Evolutionary conservation across 2,888 invertebrate species (phyloP).

Genomic region (Halictus ligatus): DNA sequence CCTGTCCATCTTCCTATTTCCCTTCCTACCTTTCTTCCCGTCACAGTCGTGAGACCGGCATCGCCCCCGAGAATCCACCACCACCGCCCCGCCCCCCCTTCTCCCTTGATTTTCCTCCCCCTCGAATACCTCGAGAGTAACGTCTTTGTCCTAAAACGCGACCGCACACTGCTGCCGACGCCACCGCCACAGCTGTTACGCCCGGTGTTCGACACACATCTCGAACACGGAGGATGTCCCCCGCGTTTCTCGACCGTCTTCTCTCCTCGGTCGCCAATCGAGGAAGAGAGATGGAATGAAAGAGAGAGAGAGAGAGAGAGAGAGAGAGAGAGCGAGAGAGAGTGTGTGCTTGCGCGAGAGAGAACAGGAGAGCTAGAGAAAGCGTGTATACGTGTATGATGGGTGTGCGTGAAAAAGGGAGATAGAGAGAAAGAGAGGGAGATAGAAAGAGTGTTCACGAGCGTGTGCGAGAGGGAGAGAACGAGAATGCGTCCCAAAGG

Average conservation of each 20-base stretch:
- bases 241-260: slow-evolving; percentile 56
- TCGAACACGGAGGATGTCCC: slow-evolving; percentile 40
- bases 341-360: background rate
- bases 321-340: too few relatives aligned
- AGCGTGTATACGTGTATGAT: background rate
- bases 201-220: slow-evolving; percentile 59
- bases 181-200: slow-evolving; percentile 65
- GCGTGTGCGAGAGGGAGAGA: background rate
- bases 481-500: slow-evolving; percentile 1
- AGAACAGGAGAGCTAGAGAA: too few relatives aligned
- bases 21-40: slow-evolving; percentile 55
- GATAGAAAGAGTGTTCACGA: background rate
- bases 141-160: slow-evolving; percentile 58
- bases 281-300: background rate
- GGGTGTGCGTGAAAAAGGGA: background rate
- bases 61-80: slow-evolving; percentile 19
- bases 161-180: slow-evolving; percentile 68
- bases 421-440: background rate
- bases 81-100: too few relatives aligned
- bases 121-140: slow-evolving; percentile 47
- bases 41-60: slow-evolving; percentile 27
- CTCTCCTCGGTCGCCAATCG: slow-evolving; percentile 39
- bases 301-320: too few relatives aligned
- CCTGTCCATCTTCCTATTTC: slow-evolving; percentile 34
- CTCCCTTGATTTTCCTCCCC: slow-evolving; percentile 65